Evolutionary conservation across 2,113 vertebrate genomes (phyloP), one percentile per base, ranked within the genome.

Genomic region (Cettia cetti): DNA sequence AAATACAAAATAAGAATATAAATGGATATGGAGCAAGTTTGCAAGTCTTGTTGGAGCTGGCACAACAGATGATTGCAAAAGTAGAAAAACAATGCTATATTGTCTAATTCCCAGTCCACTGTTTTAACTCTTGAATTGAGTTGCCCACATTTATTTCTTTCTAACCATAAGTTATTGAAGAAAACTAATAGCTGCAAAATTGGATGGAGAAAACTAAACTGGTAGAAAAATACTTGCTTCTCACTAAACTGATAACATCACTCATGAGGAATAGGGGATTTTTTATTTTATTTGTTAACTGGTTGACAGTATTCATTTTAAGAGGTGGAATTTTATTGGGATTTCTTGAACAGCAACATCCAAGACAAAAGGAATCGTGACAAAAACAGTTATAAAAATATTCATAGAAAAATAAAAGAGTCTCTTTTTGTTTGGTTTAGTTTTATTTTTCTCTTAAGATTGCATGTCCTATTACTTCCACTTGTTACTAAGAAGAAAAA

Each of bases 401-500:
- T 95, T 70, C 10, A 72, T 53, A 45, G 42, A 79, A 92, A 96
- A 96, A 93, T 70, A 85, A 52, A 94, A 75, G 9, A 75, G 1
- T 2, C 0, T 70, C 0, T 18, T 68, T 92, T 57, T 79, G 13
- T 89, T 86, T 77, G 28, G 5, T 40, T 72, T 68, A 19, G 24
- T 44, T 82, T 86, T 94, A 53, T 89, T 75, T 92, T 75, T 90
- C 33, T 89, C 44, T 75, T 94, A 90, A 74, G 80, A 74, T 9
- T 87, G 22, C 35, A 76, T 57, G 42, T 57, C 49, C 12, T 94
- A 84, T 96, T 96, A 91, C 53, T 95, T 95, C 60, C 30, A 94
- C 72, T 93, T 96, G 63, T 85, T 94, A 90, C 44, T 71, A 92
- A 95, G 94, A 95, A 94, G 87, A 82, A 60, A 80, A 86, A 92